phyloP scores from a whole-genome alignment of 2,888 invertebrate species.

The Mesoligia furuncula region DNA sequence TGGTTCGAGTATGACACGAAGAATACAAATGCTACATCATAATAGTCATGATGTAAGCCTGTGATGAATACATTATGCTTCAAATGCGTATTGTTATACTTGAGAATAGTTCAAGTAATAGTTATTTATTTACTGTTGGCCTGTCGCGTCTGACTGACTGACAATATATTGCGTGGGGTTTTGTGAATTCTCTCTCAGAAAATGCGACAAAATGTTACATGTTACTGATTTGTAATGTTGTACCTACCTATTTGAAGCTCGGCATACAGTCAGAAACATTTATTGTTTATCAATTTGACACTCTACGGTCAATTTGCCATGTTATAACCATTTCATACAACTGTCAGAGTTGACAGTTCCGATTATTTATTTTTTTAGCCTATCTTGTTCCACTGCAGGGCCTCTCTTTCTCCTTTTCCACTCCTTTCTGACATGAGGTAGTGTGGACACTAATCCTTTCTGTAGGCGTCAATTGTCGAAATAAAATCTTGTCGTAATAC shows the following conservation, averaged over 20 bases:
- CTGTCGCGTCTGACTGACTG: conserved; percentile 14
- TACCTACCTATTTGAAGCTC: neutral
- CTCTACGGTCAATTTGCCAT: neutral
- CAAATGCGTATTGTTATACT: conserved; percentile 39
- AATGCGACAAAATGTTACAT: neutral
- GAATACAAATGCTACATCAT: conserved; percentile 48
- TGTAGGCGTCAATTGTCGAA: no score
- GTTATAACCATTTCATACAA: neutral
- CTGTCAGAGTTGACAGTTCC: neutral
- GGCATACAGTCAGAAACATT: neutral
- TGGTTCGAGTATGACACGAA: conserved; percentile 50
- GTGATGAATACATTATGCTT: conserved; percentile 56
- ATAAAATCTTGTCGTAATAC: no score
- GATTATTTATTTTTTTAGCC: neutral
- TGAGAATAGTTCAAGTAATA: conserved; percentile 33
- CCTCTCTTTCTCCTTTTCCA: neutral
- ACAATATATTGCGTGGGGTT: conserved; percentile 1
- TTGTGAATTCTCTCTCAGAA: neutral
- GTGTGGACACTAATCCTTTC: no score
- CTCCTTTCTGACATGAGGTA: no score
- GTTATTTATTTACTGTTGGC: conserved; percentile 23
- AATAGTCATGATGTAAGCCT: conserved; percentile 45
- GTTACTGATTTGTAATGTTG: neutral
- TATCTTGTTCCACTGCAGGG: neutral
- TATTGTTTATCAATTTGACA: neutral